These are phyloP conservation scores for Lacerta viridis DNA, from an alignment of 2,797 vertebrate species.

Conservation along the genomic window DNA sequence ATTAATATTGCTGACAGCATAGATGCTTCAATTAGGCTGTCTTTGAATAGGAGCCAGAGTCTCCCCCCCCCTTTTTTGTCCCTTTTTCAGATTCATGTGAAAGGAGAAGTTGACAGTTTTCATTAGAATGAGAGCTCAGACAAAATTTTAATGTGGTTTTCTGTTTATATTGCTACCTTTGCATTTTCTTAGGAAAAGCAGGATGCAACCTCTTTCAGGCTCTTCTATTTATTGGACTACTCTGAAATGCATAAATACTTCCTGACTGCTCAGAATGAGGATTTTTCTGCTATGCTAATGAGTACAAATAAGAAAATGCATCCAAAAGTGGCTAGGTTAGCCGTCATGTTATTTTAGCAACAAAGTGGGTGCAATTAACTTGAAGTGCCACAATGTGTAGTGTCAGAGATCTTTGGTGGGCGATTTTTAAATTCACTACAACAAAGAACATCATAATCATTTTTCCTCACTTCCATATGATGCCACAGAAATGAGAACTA, in stretches of 20 bases:
- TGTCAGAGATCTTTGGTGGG: not conserved
- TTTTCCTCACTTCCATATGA: not conserved
- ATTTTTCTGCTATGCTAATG: slow-evolving; percentile 28
- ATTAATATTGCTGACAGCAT: slow-evolving; percentile 74
- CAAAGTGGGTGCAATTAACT: not conserved
- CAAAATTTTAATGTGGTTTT: not conserved
- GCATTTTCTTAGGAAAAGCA: not conserved
- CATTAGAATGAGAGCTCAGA: slow-evolving; percentile 51
- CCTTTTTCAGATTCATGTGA: slow-evolving; percentile 51
- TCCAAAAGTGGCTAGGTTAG: not conserved
- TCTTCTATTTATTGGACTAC: not conserved
- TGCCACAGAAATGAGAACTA: not conserved
- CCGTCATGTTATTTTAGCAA: not conserved
- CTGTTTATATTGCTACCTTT: slow-evolving; percentile 39
- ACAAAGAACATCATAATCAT: not conserved
- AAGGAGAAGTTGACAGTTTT: slow-evolving; percentile 44
- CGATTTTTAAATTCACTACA: not conserved
- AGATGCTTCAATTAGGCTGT: slow-evolving; percentile 69
- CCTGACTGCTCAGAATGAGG: not conserved
- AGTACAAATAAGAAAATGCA: not conserved
- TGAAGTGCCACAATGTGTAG: slow-evolving; percentile 5
- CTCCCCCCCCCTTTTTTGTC: slow-evolving; percentile 29
- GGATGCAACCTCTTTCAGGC: not conserved
- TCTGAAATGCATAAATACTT: not conserved
- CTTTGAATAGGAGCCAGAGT: slow-evolving; percentile 55